A percentile compares a stretch with the other conserved stretches of the same genome.
Conservation (phyloP, 2,113 vertebrate genomes). For the Sphyrna mokarran region DNA sequence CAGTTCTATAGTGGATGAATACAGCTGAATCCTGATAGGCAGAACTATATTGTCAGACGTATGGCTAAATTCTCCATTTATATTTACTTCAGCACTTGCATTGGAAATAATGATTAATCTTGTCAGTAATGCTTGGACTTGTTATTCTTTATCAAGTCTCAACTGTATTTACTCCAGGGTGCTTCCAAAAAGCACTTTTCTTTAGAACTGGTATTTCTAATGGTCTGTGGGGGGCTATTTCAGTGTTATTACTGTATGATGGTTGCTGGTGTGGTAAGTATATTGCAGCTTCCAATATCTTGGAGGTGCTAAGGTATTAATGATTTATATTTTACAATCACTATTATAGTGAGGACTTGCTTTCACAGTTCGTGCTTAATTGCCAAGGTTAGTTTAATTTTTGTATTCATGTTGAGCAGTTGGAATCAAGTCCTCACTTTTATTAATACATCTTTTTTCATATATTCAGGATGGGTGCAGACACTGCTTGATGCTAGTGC, state of each 20-base stretch:
- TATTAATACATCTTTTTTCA: not conserved
- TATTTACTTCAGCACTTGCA: not conserved
- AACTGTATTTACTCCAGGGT: not conserved
- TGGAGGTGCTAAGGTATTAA: not conserved
- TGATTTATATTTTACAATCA: not conserved
- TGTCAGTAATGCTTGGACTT: not conserved
- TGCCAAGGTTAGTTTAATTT: not conserved
- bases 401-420: not conserved
- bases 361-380: not conserved
- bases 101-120: not conserved
- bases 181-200: not conserved
- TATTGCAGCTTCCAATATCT: not conserved
- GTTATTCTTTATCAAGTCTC: conserved; percentile 1
- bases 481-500: not conserved
- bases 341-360: not conserved
- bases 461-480: not conserved
- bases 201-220: not conserved
- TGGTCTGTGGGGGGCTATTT: not conserved
- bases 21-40: not conserved
- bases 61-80: not conserved
- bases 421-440: conserved; percentile 10
- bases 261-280: conserved; percentile 13
- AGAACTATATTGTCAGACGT: not conserved
- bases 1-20: not conserved
- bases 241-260: not conserved